phyloP scores from a whole-genome alignment of 2,888 invertebrate species.

The Ernsta delagoae region DNA sequence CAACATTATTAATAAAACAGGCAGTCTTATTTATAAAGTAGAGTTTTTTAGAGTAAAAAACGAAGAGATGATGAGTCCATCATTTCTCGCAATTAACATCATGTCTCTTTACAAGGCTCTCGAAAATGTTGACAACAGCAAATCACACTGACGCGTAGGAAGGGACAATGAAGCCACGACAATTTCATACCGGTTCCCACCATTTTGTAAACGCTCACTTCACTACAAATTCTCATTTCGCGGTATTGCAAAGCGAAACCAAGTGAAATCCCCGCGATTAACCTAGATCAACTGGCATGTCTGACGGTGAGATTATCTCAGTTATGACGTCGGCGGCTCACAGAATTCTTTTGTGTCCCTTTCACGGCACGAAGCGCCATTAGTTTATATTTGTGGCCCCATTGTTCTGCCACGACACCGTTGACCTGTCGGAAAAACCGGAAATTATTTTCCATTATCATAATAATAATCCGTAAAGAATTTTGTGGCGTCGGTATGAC shows the following conservation, averaged over 20 bases:
- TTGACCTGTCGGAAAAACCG: conserved; percentile 44
- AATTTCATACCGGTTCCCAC: conserved; percentile 21
- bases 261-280: conserved; percentile 46
- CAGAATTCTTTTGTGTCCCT: conserved; percentile 49
- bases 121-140: background rate
- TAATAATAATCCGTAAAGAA: conserved; percentile 43
- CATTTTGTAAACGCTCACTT: conserved; percentile 19
- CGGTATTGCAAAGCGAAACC: conserved; percentile 40
- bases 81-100: background rate
- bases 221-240: conserved; percentile 19
- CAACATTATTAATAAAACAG: no score
- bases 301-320: conserved; percentile 45
- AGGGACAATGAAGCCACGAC: conserved; percentile 7
- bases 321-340: conserved; percentile 46
- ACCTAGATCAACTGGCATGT: conserved; percentile 46
- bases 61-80: no score
- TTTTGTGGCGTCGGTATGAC: conserved; percentile 22
- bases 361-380: conserved; percentile 45
- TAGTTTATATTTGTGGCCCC: conserved; percentile 47
- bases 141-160: background rate
- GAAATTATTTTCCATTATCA: conserved; percentile 50
- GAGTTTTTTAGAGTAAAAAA: no score
- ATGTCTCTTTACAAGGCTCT: background rate
- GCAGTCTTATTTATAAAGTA: no score
- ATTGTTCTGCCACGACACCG: conserved; percentile 46